Base-by-base conservation (phyloP, 2,797 vertebrate species). In the Enteromius fasciolatus region DNA sequence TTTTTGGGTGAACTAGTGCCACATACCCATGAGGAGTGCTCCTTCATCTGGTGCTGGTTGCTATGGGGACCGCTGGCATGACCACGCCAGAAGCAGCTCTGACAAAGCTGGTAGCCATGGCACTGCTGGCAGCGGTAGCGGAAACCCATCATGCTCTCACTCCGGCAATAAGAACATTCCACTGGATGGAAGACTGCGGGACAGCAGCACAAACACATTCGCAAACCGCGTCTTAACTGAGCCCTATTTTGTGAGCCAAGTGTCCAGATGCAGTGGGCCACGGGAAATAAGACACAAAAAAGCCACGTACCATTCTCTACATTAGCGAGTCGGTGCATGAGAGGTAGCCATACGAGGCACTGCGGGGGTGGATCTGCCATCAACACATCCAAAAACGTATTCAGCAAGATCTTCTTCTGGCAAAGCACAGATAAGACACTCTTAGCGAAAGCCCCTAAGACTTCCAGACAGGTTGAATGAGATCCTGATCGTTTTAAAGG, bases 21-120 rank as follows among this genome's bases (percentile, higher is more conserved):
- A 48, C 68, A 93, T 94, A 99, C 98, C 97, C 98, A 99, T 0
- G 98, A 99, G 1, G 97, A 99, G 84, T 99, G 97, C 92, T 99
- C 98, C 94, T 99, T 99, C 98, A 99, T 99, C 94, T 99, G 98
- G 89, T 99, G 98, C 91, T 99, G 98, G 96, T 99, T 99, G 96
- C 97, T 99, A 89, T 99, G 98, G 77, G 97, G 93, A 82, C 97
- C 96, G 17, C 92, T 97, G 80, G 97, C 98, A 74, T 99, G 97
- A 86, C 98, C 97, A 0, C 97, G 94, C 98, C 98, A 99, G 90
- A 99, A 99, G 92, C 98, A 99, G 90, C 92, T 97, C 87, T 99
- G 98, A 88, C 98, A 99, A 87, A 99, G 97, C 94, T 99, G 98
- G 94, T 99, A 99, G 90, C 95, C 96, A 92, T 99, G 98, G 95